Base-by-base conservation (phyloP, 2,888 invertebrate genomes). In the Aquatica leii region DNA sequence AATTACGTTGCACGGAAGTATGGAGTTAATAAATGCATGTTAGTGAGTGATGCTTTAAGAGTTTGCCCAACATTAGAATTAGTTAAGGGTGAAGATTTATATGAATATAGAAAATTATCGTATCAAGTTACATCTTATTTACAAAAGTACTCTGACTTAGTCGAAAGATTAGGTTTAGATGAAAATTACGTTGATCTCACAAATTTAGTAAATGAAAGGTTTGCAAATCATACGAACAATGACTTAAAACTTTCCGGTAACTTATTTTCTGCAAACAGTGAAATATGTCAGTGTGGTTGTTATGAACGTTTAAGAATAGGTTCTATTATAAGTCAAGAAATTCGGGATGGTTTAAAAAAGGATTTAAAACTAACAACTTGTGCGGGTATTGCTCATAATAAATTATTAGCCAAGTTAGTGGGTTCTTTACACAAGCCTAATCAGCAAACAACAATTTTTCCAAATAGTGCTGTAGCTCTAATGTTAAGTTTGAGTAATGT, bases 141-240 rank as follows among this genome's bases (percentile, higher is more conserved):
- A 66, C 87, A 89, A 69, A 87, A 86, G 73, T 93, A 89, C 82
- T 90, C 91, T 60, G 86, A 87, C 52, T 82, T 87, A 51, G 92
- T 94, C 0, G 94, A 95, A 79, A 88, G 92, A 75, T 83, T 94
- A 57, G 94, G 94, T 11, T 86, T 94, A 76, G 94, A 95, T 81
- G 95, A 95, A 79, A 93, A 93, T 78, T 94, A 86, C 79, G 83
- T 94, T 72, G 94, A 95, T 83, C 89, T 94, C 68, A 90, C 92
- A 68, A 85, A 87, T 60, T 76, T 90, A 74, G 87, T 91, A 46
- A 83, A 84, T 68, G 82, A 85, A 71, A 84, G 79, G 73, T 80
- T 84, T 78, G 2, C 4, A 4, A 71, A 76, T 34, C 65, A 71
- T 5, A 52, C 53, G 37, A n/a, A 50, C 41, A 67, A 51, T 21